A percentile compares a stretch with the other conserved stretches of the same genome.
Evolutionary conservation across 2,797 vertebrate species (phyloP).

Genomic region (Cossypha dichroa): DNA sequence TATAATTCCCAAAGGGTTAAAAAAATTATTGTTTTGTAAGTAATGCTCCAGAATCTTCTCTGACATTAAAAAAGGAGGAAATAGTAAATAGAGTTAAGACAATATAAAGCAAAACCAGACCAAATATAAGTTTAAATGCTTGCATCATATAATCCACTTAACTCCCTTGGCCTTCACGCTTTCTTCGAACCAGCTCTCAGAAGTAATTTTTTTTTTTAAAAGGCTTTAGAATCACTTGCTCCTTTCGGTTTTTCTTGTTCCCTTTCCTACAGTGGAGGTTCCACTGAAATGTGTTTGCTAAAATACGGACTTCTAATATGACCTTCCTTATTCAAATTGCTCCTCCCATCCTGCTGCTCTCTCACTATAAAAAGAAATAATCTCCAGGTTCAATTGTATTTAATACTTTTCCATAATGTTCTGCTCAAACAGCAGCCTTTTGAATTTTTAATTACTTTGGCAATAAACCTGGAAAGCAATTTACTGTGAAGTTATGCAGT

Average conservation of each 20-base stretch:
- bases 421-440: conserved; percentile 17
- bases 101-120: neutral
- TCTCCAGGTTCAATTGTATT: neutral
- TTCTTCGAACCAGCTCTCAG: neutral
- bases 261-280: neutral
- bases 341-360: neutral
- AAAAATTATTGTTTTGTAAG: neutral
- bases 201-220: neutral
- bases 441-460: conserved; percentile 51
- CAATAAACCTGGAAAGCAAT: conserved; percentile 37
- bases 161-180: neutral
- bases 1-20: neutral
- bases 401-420: conserved; percentile 7
- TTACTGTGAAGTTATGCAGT: conserved; percentile 7
- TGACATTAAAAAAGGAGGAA: neutral
- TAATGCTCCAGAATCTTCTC: neutral
- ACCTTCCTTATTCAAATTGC: neutral
- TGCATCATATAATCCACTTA: neutral
- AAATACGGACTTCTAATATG: neutral
- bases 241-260: neutral
- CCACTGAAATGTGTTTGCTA: neutral
- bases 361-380: neutral
- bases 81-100: neutral
- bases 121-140: neutral
- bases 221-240: neutral